Conservation (phyloP, 2,888 invertebrate species). For the Sphecodes monilicornis region DNA sequence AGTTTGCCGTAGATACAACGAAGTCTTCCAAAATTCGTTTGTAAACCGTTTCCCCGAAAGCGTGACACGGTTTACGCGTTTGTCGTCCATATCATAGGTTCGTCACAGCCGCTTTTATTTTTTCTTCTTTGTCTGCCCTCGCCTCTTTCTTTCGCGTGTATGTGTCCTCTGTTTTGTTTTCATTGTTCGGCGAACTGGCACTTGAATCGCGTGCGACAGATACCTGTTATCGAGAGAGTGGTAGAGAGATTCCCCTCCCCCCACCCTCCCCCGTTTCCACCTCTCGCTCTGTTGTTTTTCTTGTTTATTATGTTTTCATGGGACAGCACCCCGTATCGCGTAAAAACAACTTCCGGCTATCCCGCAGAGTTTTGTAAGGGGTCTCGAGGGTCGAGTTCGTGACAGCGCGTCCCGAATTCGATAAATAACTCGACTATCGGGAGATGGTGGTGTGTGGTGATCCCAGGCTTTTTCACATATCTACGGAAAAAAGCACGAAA, state of each 20-base stretch:
- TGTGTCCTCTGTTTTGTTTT: neutral
- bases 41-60: neutral
- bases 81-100: neutral
- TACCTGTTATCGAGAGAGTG: slow-evolving; percentile 1
- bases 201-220: neutral
- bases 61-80: neutral
- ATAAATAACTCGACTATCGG: neutral
- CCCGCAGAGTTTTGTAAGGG: neutral
- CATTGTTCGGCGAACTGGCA: neutral
- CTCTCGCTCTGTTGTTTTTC: neutral
- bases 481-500: neutral
- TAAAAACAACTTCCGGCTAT: neutral
- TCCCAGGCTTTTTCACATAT: neutral
- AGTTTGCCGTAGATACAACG: too few species aligned
- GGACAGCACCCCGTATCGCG: neutral
- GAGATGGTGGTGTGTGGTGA: too few species aligned
- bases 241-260: too few species aligned
- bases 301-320: neutral
- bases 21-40: too few species aligned
- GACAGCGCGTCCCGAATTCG: neutral
- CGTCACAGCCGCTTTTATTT: neutral
- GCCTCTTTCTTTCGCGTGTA: neutral
- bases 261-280: neutral
- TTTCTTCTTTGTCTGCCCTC: neutral
- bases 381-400: neutral